Base-by-base conservation (phyloP, 2,888 invertebrate genomes). In the Cheilosia grossa region DNA sequence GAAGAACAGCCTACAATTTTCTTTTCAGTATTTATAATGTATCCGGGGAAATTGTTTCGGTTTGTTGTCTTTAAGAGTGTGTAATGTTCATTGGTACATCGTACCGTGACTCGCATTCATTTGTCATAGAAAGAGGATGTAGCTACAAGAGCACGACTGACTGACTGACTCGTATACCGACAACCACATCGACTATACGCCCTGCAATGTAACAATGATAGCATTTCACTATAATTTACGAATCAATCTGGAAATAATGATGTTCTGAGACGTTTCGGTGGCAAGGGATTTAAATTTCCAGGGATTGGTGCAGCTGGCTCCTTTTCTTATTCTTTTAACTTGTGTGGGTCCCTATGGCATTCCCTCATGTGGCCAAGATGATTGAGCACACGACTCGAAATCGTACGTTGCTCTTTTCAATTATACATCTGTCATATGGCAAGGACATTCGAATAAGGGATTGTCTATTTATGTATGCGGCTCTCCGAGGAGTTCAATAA, bases 211-310 rank as follows among this genome's bases (percentile, higher is more conserved):
- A 54, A 19, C 13, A 4, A 37, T 42, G 73, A 59, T 59, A 66
- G 80, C 63, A 72, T 64, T 75, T 72, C 54, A 66, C 70, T 77
- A 79, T 69, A 78, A 82, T 79, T 82, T 82, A 73, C 79, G 63
- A 73, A 82, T 79, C 82, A 82, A 82, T 82, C 82, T 79, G 79
- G 63, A 82, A 82, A 79, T 82, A 82, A 82, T 82, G 78, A 79
- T 67, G 73, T 79, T 82, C 79, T 73, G 61, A 82, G 66, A 82
- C 56, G 67, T 63, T 63, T 54, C 51, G 53, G 54, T 67, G 72
- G 61, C 78, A 61, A 44, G 78, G 82, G 82, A 82, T 78, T 82
- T 63, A 63, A 77, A 82, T 78, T 67, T 79, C 82, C 73, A 21
- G 79, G 82, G 78, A 82, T 78, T 72, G 66, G 40, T 13, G 54